Percentiles rank a stretch among this genome's conserved stretches.
Evolutionary conservation across 1,140 invertebrate genomes (phyloP).

Genomic region (Archivesica marissinica): DNA sequence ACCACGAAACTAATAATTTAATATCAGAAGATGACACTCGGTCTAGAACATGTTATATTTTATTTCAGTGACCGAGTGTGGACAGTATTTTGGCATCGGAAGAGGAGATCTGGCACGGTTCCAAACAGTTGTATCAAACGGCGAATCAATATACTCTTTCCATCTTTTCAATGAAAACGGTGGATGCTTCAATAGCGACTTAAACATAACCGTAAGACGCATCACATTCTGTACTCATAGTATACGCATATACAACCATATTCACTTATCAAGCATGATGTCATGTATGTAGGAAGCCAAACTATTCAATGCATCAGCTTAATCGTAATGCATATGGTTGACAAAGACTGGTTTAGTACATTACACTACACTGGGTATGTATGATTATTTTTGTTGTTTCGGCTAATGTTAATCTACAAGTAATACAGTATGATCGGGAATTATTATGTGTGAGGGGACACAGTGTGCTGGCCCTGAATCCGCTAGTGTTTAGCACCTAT

Average conservation of each 20-base stretch:
- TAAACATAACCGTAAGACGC: background rate
- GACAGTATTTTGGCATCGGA: conserved; percentile 12
- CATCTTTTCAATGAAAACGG: background rate
- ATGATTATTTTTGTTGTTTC: background rate
- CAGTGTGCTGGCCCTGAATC: background rate
- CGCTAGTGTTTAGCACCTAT: background rate
- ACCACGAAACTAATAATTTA: background rate
- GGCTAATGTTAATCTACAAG: background rate
- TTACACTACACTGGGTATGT: background rate
- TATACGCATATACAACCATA: background rate
- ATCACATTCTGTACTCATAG: background rate
- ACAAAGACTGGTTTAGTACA: background rate
- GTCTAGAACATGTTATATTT: too few species aligned
- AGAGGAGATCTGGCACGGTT: background rate
- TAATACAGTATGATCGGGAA: background rate
- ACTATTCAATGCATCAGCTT: background rate
- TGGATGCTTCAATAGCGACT: background rate
- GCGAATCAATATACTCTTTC: too few species aligned
- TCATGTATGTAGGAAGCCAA: background rate
- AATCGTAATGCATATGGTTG: background rate
- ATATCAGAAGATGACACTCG: background rate
- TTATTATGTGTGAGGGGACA: background rate
- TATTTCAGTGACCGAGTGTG: conserved; percentile 1
- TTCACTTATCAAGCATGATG: background rate
- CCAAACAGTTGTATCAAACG: background rate